Evolutionary conservation across 2,797 vertebrate species (phyloP), one percentile per base, ranked within the genome.

Genomic region (Pogoniulus pusillus): DNA sequence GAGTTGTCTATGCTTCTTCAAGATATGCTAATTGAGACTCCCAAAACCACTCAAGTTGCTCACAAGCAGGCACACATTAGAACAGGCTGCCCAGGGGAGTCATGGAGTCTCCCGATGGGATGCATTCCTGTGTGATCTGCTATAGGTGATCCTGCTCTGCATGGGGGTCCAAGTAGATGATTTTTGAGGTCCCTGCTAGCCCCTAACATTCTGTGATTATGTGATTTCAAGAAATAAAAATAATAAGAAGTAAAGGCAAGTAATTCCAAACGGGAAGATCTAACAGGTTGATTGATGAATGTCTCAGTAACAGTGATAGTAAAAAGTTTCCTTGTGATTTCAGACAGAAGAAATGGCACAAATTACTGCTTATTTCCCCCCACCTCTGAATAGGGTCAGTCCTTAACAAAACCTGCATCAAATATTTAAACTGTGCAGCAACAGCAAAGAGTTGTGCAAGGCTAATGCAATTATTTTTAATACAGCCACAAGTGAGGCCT

Each of bases 381-480:
- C 62, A 82, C 34, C 35, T 84, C 1, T 0, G 69, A 91, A 57
- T 35, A 92, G 55, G 69, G 86, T 64, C 69, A 58, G 53, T 77
- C 72, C 75, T 82, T 91, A 90, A 93, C 91, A 87, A 87, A 24
- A 41, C 41, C 34, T 53, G 24, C 69, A 88, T 86, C 68, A 93
- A 94, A 93, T 91, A 95, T 92, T 93, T 92, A 90, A 92, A 69
- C 57, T 73, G 15, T 51, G 32, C 47, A 93, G 41, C 17, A 92
- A 76, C 29, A 82, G 47, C 77, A 84, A 80, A 39, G 69, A 80
- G 62, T 85, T 82, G 27, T 80, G 69, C 65, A 84, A 89, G n/a
- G 29, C 26, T 86, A 87, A 80, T 80, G 75, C 78, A 94, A 95
- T 95, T 93, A 85, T 89, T 94, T 88, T 89, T 88, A 94, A 90